A percentile compares a stretch with the other conserved stretches of the same genome.
Evolutionary conservation across 2,113 vertebrate genomes (phyloP).

Genomic region (Andinoacara biseriatus): DNA sequence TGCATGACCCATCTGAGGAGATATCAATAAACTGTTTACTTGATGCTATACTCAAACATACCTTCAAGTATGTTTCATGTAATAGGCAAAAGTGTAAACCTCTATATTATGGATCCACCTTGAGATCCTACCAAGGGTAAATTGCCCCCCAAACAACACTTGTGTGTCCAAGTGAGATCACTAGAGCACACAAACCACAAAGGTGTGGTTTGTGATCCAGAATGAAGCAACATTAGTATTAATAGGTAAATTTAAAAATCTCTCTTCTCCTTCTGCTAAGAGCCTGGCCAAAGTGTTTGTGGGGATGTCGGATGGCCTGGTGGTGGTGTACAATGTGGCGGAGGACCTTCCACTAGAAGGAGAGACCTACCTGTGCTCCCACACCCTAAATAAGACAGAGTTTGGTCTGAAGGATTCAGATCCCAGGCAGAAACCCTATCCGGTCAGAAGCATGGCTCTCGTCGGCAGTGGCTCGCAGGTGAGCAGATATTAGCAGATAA

Average conservation of each 20-base stretch:
- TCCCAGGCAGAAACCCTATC: slow-evolving; percentile 87
- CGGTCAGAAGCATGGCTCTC: slow-evolving; percentile 87
- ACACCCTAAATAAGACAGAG: slow-evolving; percentile 87
- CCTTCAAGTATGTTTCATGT: no score
- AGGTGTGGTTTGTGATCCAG: no score
- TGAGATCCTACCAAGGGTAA: no score
- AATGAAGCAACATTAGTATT: not conserved
- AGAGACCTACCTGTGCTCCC: slow-evolving; percentile 92
- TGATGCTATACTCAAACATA: no score
- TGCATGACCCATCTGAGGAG: not conserved
- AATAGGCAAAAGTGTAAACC: no score
- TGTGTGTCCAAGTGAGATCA: no score
- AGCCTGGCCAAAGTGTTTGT: slow-evolving; percentile 87
- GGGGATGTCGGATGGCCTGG: slow-evolving; percentile 89
- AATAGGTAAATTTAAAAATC: not conserved
- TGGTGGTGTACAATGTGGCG: slow-evolving; percentile 83
- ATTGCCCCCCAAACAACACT: no score
- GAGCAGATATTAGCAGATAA: not conserved
- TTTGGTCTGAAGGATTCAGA: slow-evolving; percentile 88
- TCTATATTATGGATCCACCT: no score
- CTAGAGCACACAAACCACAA: no score
- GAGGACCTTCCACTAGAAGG: slow-evolving; percentile 84
- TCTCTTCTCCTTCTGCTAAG: slow-evolving; percentile 66
- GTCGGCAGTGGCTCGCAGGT: slow-evolving; percentile 82
- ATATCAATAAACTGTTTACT: not conserved